Conservation (phyloP, 2,113 vertebrate species). For the Tupaia tana region DNA sequence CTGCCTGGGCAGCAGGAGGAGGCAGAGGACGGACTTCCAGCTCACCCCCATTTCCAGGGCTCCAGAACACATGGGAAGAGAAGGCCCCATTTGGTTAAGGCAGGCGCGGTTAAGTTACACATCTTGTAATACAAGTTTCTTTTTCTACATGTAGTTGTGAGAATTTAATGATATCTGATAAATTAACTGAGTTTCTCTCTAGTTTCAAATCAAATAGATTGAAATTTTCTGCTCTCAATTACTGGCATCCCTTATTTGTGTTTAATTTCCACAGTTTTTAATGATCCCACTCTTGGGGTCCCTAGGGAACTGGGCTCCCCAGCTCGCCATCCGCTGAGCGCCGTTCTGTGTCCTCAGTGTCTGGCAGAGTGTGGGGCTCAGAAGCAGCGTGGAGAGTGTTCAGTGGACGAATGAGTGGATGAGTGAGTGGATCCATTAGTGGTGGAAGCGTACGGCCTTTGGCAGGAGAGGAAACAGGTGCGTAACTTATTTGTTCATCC, state of each 20-base stretch:
- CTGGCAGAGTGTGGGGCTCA: not conserved
- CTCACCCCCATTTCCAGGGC: not conserved
- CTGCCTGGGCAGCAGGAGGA: not conserved
- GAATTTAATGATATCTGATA: conserved; percentile 47
- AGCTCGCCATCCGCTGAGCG: rapidly evolving
- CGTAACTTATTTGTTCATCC: not conserved
- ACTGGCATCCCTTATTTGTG: not conserved
- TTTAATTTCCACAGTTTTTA: not conserved
- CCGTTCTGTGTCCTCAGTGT: not conserved
- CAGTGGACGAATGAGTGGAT: not conserved
- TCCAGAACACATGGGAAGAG: not conserved
- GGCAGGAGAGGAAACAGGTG: not conserved
- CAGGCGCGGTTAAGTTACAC: not conserved
- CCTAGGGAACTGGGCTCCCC: not conserved
- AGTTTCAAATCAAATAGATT: not conserved
- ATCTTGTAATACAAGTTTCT: not conserved
- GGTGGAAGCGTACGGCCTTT: not conserved
- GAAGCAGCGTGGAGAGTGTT: not conserved
- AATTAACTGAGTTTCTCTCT: conserved; percentile 33
- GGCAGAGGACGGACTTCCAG: not conserved
- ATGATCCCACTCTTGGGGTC: not conserved
- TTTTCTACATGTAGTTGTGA: not conserved
- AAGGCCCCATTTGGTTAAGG: not conserved
- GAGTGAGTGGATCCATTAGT: not conserved
- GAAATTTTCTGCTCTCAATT: not conserved